These are phyloP conservation scores for Coelopa frigida DNA, from an alignment of 1,140 invertebrate genomes.

Conservation along the genomic window DNA sequence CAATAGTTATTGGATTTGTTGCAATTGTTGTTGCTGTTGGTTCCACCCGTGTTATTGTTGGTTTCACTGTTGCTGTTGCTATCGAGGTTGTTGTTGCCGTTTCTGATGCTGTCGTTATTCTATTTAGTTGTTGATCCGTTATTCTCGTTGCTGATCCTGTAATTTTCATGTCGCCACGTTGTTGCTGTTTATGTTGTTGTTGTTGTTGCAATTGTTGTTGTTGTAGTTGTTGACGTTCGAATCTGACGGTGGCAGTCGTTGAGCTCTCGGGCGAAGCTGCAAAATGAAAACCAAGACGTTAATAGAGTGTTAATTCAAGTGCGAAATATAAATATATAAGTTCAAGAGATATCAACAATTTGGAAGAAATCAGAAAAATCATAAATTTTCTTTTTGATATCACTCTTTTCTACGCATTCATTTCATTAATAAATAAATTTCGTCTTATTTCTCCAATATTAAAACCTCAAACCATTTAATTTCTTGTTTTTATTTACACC, in stretches of 20 bases:
- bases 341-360: conserved; percentile 1
- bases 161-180: conserved; percentile 1
- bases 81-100: conserved; percentile 1
- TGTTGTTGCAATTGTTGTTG: not conserved
- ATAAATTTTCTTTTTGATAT: conserved; percentile 5
- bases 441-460: too few relatives aligned
- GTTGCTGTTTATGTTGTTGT: not conserved
- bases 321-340: conserved; percentile 1
- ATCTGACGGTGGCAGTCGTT: not conserved
- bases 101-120: conserved; percentile 2
- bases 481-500: too few relatives aligned
- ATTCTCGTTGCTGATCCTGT: not conserved
- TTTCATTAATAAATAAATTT: too few relatives aligned
- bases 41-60: conserved; percentile 2
- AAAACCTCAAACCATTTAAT: too few relatives aligned
- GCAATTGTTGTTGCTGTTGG: not conserved
- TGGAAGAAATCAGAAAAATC: conserved; percentile 4
- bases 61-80: not conserved
- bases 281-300: too few relatives aligned
- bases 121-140: not conserved
- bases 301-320: conserved; percentile 2
- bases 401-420: too few relatives aligned
- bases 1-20: conserved; percentile 6
- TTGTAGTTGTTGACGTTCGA: not conserved
- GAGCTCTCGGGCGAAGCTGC: too few relatives aligned